Percentiles rank a stretch among this genome's conserved stretches.
Conservation (phyloP, 1,140 invertebrate genomes). For the Heliothis subflexa region DNA sequence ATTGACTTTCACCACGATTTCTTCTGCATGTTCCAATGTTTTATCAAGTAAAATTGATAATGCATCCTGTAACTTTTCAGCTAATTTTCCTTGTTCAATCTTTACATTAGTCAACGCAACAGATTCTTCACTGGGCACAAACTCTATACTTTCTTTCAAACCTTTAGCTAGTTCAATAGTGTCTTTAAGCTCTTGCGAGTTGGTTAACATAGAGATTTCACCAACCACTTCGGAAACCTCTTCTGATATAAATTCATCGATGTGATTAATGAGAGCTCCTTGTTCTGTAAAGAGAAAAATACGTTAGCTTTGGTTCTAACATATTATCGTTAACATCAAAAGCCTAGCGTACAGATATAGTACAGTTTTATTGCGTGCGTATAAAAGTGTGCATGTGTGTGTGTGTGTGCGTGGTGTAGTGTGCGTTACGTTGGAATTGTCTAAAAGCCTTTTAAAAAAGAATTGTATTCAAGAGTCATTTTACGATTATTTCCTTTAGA, state of each 20-base stretch:
- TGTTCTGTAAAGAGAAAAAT: constrained; percentile 27
- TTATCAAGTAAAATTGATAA: constrained; percentile 46
- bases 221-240: constrained; percentile 38
- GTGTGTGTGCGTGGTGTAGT: constrained; percentile 12
- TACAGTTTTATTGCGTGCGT: neutral
- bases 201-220: constrained; percentile 31
- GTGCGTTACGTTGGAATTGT: neutral
- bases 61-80: constrained; percentile 46
- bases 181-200: constrained; percentile 48
- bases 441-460: neutral
- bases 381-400: constrained; percentile 2
- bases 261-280: constrained; percentile 37
- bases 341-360: neutral
- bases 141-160: constrained; percentile 16
- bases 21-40: constrained; percentile 49
- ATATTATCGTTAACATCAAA: neutral
- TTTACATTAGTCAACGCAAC: neutral
- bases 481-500: too few relatives aligned
- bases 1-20: constrained; percentile 39
- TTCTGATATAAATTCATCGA: constrained; percentile 52
- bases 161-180: constrained; percentile 48
- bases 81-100: constrained; percentile 43
- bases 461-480: too few relatives aligned
- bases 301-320: neutral
- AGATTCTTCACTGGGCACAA: neutral